Conservation (phyloP, 2,888 invertebrate species). For the Carcina quercana region DNA sequence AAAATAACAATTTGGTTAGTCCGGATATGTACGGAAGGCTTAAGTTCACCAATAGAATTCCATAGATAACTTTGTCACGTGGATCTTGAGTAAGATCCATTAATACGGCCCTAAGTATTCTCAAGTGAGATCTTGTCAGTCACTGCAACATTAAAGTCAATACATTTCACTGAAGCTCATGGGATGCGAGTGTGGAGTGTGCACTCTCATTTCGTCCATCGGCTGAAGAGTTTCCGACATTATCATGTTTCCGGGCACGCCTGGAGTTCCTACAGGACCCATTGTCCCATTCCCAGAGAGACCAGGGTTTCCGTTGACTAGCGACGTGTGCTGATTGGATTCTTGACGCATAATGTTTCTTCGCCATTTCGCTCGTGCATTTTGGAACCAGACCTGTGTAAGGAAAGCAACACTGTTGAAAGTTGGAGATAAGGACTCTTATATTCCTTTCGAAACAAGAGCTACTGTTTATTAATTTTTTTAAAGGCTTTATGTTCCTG, state of each 20-base stretch:
- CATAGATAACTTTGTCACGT: too few species aligned
- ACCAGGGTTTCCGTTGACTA: slow-evolving; percentile 31
- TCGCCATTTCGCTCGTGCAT: slow-evolving; percentile 98
- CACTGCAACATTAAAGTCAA: slow-evolving; percentile 41
- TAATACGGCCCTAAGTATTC: too few species aligned
- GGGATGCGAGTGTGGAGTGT: slow-evolving; percentile 48
- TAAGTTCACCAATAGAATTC: too few species aligned
- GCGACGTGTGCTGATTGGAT: slow-evolving; percentile 30
- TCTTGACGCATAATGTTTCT: slow-evolving; percentile 94
- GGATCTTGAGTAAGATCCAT: too few species aligned
- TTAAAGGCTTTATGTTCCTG: neutral
- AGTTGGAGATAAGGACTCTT: neutral
- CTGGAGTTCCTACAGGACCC: slow-evolving; percentile 24
- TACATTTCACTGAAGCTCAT: slow-evolving; percentile 57
- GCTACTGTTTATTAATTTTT: neutral
- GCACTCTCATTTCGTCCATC: slow-evolving; percentile 54
- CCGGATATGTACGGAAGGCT: too few species aligned
- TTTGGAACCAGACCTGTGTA: slow-evolving; percentile 98
- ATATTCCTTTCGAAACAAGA: neutral
- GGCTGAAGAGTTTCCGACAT: slow-evolving; percentile 45
- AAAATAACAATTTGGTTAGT: too few species aligned
- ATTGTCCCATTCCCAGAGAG: slow-evolving; percentile 36
- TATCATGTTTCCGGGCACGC: slow-evolving; percentile 34
- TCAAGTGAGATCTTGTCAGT: too few species aligned
- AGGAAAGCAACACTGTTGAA: neutral